phyloP scores from a whole-genome alignment of 2,888 invertebrate genomes.

The Drosophila maculinotata region DNA sequence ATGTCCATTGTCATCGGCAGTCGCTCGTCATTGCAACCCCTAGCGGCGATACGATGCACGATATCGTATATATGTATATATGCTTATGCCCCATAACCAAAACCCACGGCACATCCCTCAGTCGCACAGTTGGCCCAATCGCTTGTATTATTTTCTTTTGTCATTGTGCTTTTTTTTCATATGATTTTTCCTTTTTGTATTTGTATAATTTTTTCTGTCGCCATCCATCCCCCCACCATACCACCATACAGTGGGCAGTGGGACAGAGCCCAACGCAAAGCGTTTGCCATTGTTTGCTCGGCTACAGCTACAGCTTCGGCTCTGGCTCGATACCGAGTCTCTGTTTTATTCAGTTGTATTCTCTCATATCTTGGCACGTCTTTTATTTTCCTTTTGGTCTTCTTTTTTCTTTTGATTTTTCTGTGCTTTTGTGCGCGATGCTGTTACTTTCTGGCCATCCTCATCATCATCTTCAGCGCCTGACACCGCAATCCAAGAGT shows the following conservation, averaged over 20 bases:
- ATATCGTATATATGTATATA: slow-evolving; percentile 1
- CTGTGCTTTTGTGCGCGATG: slow-evolving; percentile 26
- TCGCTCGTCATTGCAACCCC: slow-evolving; percentile 74
- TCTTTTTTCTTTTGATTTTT: slow-evolving; percentile 38
- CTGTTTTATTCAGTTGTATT: slow-evolving; percentile 31
- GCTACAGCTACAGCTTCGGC: neutral
- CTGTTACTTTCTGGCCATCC: slow-evolving; percentile 70
- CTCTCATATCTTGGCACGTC: slow-evolving; percentile 61
- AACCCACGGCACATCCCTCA: slow-evolving; percentile 45
- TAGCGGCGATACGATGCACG: slow-evolving; percentile 9
- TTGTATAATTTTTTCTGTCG: slow-evolving; percentile 80
- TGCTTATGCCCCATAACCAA: slow-evolving; percentile 1
- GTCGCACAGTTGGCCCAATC: slow-evolving; percentile 63
- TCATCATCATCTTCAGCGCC: slow-evolving; percentile 5
- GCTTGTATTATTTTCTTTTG: slow-evolving; percentile 76
- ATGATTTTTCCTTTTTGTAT: slow-evolving; percentile 76
- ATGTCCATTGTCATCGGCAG: slow-evolving; percentile 68
- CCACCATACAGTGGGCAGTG: slow-evolving; percentile 32
- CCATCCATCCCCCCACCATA: slow-evolving; percentile 56
- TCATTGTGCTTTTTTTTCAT: slow-evolving; percentile 76
- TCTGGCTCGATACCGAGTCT: neutral
- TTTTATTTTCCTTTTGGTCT: slow-evolving; percentile 53
- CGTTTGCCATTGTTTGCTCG: slow-evolving; percentile 45
- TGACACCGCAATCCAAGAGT: slow-evolving; percentile 33
- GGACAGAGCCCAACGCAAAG: slow-evolving; percentile 4